Evolutionary conservation across 2,113 vertebrate species (phyloP).

Genomic region (Caloenas nicobarica): DNA sequence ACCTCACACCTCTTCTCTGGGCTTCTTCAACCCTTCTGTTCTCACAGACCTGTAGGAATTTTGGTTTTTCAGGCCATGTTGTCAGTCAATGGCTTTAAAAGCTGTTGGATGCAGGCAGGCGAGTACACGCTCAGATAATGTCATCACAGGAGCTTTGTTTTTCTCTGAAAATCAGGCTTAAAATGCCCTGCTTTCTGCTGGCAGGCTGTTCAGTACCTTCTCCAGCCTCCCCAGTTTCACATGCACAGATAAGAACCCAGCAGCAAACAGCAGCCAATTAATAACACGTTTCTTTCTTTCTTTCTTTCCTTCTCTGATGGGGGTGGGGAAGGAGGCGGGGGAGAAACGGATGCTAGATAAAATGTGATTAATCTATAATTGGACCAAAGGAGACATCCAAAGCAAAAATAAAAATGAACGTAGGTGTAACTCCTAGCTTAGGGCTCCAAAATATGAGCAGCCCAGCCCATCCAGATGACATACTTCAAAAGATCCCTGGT

Average conservation of each 20-base stretch:
- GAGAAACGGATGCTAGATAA: slow-evolving; percentile 21
- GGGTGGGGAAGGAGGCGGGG: slow-evolving; percentile 24
- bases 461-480: slow-evolving; percentile 39
- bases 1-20: background rate
- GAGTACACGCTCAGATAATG: background rate
- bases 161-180: background rate
- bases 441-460: slow-evolving; percentile 42
- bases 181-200: background rate
- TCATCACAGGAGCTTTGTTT: slow-evolving; percentile 6
- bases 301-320: background rate
- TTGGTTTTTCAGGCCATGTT: background rate
- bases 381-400: slow-evolving; percentile 26
- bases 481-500: background rate
- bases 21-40: background rate
- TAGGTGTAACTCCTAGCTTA: slow-evolving; percentile 51
- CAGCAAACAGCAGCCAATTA: slow-evolving; percentile 43
- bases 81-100: background rate
- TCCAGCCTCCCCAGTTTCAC: background rate
- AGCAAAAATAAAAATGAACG: slow-evolving; percentile 55
- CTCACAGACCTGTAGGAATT: background rate
- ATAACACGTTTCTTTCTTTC: background rate
- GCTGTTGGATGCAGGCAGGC: background rate
- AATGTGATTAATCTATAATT: slow-evolving; percentile 68
- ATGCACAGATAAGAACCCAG: background rate
- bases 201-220: background rate